These are phyloP conservation scores for Parotocinclus haroldoi DNA, from an alignment of 2,797 vertebrate genomes.

Conservation along the genomic window DNA sequence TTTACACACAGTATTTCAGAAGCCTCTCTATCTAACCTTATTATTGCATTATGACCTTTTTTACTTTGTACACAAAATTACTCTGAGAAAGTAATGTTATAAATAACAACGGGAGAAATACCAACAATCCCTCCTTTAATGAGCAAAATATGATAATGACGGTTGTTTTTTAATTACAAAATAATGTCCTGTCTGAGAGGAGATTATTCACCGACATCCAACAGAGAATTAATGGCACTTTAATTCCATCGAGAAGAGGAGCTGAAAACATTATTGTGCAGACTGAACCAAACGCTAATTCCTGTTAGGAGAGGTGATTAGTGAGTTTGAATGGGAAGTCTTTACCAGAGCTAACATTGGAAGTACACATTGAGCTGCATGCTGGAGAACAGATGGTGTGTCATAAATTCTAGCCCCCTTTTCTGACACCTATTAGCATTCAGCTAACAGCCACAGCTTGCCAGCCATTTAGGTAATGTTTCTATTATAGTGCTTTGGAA, in stretches of 20 bases:
- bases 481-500: conserved; percentile 77
- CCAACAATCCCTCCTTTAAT: conserved; percentile 32
- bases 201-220: conserved; percentile 52
- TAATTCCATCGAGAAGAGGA: conserved; percentile 58
- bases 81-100: not conserved
- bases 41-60: conserved; percentile 47
- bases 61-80: conserved; percentile 59
- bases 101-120: conserved; percentile 26
- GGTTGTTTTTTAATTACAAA: conserved; percentile 51
- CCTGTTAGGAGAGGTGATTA: conserved; percentile 70
- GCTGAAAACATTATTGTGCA: conserved; percentile 59
- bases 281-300: conserved; percentile 66
- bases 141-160: conserved; percentile 49
- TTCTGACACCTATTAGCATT: conserved; percentile 82
- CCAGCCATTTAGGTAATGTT: conserved; percentile 80
- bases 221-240: conserved; percentile 60
- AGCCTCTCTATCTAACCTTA: no score
- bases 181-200: conserved; percentile 50
- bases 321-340: conserved; percentile 73
- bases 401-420: conserved; percentile 73
- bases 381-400: conserved; percentile 78
- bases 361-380: conserved; percentile 77
- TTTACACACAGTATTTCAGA: no score
- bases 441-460: conserved; percentile 78
- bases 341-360: conserved; percentile 80